A percentile compares a stretch with the other conserved stretches of the same genome.
These are phyloP conservation scores for Drosophila colorata DNA, from an alignment of 2,888 invertebrate genomes.

Conservation along the genomic window DNA sequence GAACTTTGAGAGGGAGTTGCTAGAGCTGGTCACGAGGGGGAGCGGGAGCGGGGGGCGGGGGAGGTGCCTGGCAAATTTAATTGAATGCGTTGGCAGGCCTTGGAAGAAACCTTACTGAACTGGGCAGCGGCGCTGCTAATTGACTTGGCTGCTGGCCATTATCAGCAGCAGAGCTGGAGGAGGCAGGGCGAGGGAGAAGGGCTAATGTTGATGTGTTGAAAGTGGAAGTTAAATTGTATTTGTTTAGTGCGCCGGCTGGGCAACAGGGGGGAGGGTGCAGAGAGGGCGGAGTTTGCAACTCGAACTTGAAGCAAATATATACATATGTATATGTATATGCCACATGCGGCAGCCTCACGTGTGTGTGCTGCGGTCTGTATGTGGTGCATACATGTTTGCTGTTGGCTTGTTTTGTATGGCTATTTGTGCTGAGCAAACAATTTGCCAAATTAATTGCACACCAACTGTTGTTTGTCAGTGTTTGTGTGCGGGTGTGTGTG, in stretches of 20 bases:
- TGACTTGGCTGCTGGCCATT: constrained; percentile 66
- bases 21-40: too few species aligned
- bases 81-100: constrained; percentile 44
- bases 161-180: constrained; percentile 10
- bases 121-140: constrained; percentile 54
- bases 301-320: constrained; percentile 48
- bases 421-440: constrained; percentile 74
- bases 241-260: constrained; percentile 63
- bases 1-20: neutral
- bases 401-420: constrained; percentile 37
- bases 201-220: constrained; percentile 71
- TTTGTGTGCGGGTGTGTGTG: constrained; percentile 17
- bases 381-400: constrained; percentile 23
- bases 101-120: neutral
- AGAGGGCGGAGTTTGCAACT: constrained; percentile 23
- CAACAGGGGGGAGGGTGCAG: neutral
- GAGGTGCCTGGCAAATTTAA: constrained; percentile 38
- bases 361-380: constrained; percentile 7
- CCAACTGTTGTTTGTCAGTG: constrained; percentile 67
- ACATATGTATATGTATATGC: constrained; percentile 40
- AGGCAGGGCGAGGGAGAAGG: neutral
- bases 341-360: constrained; percentile 33
- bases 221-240: constrained; percentile 81
- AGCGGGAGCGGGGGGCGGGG: too few species aligned
- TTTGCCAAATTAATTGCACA: constrained; percentile 82